Conservation (phyloP, 2,888 invertebrate species). For the Mesorhabditis spiculigera region DNA sequence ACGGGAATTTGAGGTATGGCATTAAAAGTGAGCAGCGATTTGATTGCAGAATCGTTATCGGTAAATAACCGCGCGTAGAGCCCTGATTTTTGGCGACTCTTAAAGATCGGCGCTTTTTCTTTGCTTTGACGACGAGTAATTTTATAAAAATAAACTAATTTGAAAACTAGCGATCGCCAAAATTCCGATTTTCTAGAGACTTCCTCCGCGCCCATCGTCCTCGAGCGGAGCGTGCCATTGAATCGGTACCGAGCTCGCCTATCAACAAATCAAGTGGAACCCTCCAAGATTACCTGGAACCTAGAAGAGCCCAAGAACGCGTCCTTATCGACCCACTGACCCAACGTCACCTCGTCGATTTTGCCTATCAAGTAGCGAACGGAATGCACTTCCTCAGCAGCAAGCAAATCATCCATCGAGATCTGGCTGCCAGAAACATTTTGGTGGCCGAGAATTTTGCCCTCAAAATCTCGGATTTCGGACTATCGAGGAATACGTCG, state of each 20-base stretch:
- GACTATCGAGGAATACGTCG: slow-evolving; percentile 74
- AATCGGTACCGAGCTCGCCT: neutral
- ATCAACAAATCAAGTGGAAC: slow-evolving; percentile 20
- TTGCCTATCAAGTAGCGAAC: slow-evolving; percentile 90
- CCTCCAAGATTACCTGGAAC: slow-evolving; percentile 32
- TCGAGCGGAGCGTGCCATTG: slow-evolving; percentile 31
- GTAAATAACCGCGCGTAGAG: neutral
- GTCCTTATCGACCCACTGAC: slow-evolving; percentile 48
- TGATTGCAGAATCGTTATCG: neutral
- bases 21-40: neutral
- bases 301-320: slow-evolving; percentile 21
- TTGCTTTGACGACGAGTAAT: too few relatives aligned
- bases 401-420: slow-evolving; percentile 80
- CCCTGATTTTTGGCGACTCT: too few relatives aligned
- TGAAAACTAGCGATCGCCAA: too few relatives aligned
- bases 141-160: too few relatives aligned
- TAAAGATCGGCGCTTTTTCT: too few relatives aligned
- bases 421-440: slow-evolving; percentile 93
- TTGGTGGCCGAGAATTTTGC: slow-evolving; percentile 88
- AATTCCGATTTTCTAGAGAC: slow-evolving; percentile 30
- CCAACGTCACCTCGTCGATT: slow-evolving; percentile 83
- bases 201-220: slow-evolving; percentile 53
- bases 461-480: slow-evolving; percentile 96
- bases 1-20: slow-evolving; percentile 77
- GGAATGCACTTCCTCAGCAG: slow-evolving; percentile 98